Conservation (phyloP, 2,113 vertebrate species). For the Propithecus coquereli region DNA sequence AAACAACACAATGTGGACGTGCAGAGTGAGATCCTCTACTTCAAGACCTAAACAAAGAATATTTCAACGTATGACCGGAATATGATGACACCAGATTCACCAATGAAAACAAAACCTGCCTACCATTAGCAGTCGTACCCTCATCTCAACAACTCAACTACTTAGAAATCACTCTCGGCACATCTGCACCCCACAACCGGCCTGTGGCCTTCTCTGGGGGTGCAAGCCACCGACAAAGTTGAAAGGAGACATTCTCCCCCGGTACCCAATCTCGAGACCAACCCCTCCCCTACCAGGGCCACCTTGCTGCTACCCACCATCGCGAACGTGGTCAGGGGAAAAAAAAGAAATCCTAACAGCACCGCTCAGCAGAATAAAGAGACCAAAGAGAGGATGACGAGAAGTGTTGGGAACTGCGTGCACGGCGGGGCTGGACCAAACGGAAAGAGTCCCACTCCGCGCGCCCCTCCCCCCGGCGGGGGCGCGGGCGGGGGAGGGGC, state of each 20-base stretch:
- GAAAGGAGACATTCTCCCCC: constrained; percentile 64
- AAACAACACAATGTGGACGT: constrained; percentile 76
- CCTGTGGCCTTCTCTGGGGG: constrained; percentile 79
- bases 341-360: constrained; percentile 69
- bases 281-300: constrained; percentile 69
- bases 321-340: constrained; percentile 61
- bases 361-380: constrained; percentile 78
- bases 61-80: constrained; percentile 83
- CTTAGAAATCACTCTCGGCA: constrained; percentile 81
- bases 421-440: constrained; percentile 81
- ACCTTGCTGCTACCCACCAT: constrained; percentile 71
- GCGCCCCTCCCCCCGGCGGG: constrained; percentile 78
- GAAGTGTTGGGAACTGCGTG: constrained; percentile 81
- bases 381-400: constrained; percentile 71
- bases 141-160: constrained; percentile 83
- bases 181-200: constrained; percentile 74
- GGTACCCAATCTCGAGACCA: constrained; percentile 64
- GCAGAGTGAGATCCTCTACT: constrained; percentile 78
- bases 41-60: constrained; percentile 85
- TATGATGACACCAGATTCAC: constrained; percentile 84
- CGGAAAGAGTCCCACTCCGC: constrained; percentile 84
- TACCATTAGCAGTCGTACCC: constrained; percentile 76
- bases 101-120: constrained; percentile 84
- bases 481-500: constrained; percentile 70
- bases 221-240: constrained; percentile 71